phyloP scores from a whole-genome alignment of 1,140 invertebrate genomes.

The Tetragnatha versicolor region DNA sequence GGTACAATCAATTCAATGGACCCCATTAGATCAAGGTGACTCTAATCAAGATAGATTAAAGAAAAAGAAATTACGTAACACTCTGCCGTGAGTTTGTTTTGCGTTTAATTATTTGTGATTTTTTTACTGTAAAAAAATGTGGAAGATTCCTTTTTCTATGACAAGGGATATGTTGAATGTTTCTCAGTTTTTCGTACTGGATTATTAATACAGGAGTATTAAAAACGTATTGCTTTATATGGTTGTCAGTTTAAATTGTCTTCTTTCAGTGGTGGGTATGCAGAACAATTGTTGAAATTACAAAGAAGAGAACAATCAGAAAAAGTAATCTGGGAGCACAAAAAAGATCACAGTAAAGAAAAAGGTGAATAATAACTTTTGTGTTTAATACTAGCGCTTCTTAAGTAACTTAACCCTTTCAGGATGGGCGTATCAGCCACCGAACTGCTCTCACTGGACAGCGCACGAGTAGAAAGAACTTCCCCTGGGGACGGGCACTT shows the following conservation, averaged over 20 bases:
- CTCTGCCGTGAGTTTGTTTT: not conserved
- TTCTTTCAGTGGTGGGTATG: conserved; percentile 11
- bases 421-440: too few relatives aligned
- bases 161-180: not conserved
- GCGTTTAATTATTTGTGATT: not conserved
- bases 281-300: conserved; percentile 9
- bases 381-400: too few relatives aligned
- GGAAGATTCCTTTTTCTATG: too few relatives aligned
- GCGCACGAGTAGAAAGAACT: too few relatives aligned
- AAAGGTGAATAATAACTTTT: too few relatives aligned
- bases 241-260: not conserved
- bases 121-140: not conserved
- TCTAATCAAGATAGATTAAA: not conserved
- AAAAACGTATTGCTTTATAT: not conserved
- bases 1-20: not conserved
- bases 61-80: not conserved
- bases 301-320: conserved; percentile 26
- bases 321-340: conserved; percentile 19
- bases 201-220: not conserved
- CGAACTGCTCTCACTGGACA: too few relatives aligned
- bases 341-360: not conserved
- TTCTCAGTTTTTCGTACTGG: not conserved
- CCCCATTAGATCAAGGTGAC: not conserved
- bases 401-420: too few relatives aligned
- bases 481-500: too few relatives aligned